These are phyloP conservation scores for Atta texana DNA, from an alignment of 1,140 invertebrate genomes.

Conservation along the genomic window DNA sequence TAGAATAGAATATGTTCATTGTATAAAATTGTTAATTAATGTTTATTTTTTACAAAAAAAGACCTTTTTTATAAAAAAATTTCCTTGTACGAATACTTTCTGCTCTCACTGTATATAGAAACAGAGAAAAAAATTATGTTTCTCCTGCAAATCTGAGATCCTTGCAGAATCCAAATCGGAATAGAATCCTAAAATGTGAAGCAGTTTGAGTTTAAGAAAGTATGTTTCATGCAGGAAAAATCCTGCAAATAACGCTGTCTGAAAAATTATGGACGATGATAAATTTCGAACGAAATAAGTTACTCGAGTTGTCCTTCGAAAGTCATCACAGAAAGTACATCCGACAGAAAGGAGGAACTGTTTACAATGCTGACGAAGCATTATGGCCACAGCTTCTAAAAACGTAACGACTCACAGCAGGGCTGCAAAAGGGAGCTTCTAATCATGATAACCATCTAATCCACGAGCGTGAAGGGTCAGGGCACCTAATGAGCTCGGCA, in stretches of 20 bases:
- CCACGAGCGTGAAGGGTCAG: conserved; percentile 50
- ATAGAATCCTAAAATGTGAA: background rate
- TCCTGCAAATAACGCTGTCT: background rate
- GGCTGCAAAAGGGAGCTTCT: conserved; percentile 46
- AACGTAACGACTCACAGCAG: conserved; percentile 29
- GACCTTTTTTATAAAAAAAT: no score
- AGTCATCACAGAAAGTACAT: conserved; percentile 39
- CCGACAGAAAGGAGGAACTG: conserved; percentile 12
- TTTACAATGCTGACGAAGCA: conserved; percentile 58
- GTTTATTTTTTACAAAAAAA: no score
- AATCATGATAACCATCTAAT: conserved; percentile 69
- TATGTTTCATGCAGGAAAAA: background rate
- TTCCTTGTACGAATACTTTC: no score
- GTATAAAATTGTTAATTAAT: no score
- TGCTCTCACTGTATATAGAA: background rate
- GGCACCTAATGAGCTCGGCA: conserved; percentile 30
- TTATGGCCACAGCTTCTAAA: conserved; percentile 39
- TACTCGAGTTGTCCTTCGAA: conserved; percentile 11
- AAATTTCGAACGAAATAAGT: conserved; percentile 6
- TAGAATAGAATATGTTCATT: no score
- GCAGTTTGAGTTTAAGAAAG: background rate
- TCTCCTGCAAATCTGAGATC: background rate
- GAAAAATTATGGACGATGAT: conserved; percentile 7
- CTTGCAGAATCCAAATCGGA: background rate
- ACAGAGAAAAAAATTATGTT: background rate